phyloP scores from a whole-genome alignment of 1,140 invertebrate genomes.

The Paraescarpia echinospica region DNA sequence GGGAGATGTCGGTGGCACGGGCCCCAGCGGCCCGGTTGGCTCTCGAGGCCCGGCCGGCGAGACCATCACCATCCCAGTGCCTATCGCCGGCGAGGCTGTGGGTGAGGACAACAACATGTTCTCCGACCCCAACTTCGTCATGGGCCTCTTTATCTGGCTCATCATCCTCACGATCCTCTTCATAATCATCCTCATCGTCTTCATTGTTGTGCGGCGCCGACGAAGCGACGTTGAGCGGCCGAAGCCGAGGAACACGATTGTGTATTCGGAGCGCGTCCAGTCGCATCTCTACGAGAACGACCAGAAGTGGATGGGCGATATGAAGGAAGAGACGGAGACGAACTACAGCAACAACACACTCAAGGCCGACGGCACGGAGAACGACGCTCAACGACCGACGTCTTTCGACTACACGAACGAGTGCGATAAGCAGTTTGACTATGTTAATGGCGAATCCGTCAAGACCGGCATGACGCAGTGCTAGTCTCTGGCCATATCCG shows the following conservation, averaged over 20 bases:
- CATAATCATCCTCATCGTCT: conserved; percentile 20
- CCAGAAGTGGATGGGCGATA: not conserved
- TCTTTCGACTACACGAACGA: conserved; percentile 4
- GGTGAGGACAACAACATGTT: conserved; percentile 5
- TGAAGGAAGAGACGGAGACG: conserved; percentile 22
- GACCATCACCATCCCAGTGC: not conserved
- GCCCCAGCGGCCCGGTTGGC: not conserved
- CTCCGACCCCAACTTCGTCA: not conserved
- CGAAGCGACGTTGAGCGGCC: not conserved
- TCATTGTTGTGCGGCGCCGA: not conserved
- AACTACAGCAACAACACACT: conserved; percentile 15
- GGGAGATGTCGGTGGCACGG: not conserved
- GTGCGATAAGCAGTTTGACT: not conserved
- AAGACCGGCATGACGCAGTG: not conserved
- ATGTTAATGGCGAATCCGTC: not conserved
- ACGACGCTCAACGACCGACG: not conserved
- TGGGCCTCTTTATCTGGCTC: conserved; percentile 19
- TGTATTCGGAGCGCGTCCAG: not conserved
- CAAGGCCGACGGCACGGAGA: not conserved
- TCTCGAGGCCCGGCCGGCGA: not conserved
- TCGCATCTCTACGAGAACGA: not conserved
- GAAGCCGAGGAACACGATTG: not conserved
- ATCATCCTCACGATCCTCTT: conserved; percentile 15
- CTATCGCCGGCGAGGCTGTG: not conserved
- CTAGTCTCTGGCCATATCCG: not conserved